Evolutionary conservation across 1,140 invertebrate genomes (phyloP).

Genomic region (Drosophila watanabei): DNA sequence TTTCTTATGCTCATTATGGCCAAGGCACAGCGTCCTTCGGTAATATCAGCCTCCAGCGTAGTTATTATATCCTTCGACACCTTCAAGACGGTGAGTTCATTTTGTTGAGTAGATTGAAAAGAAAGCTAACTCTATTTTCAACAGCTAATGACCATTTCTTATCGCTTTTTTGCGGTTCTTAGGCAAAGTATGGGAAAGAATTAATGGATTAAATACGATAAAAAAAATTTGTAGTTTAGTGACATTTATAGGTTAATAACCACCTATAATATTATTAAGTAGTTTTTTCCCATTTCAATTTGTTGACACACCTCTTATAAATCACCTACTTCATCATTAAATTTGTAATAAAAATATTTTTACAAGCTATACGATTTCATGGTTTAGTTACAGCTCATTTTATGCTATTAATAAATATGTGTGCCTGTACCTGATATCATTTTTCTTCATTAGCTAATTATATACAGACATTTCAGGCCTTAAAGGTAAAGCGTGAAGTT

Average conservation of each 20-base stretch:
- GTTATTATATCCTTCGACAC: constrained; percentile 53
- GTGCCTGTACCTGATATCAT: no score
- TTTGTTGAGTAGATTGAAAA: background rate
- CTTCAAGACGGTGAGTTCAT: constrained; percentile 44
- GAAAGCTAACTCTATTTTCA: background rate
- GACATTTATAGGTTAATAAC: no score
- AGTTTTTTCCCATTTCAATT: no score
- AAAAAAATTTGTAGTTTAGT: no score
- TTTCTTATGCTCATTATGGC: constrained; percentile 36
- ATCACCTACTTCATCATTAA: background rate
- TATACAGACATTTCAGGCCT: background rate
- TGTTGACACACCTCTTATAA: background rate
- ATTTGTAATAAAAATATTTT: background rate
- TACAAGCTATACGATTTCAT: background rate
- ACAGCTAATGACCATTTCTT: constrained; percentile 54
- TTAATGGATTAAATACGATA: background rate
- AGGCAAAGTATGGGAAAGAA: constrained; percentile 32
- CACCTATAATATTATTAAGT: no score
- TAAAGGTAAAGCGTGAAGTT: constrained; percentile 15
- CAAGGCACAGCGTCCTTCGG: constrained; percentile 32
- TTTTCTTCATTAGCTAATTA: background rate
- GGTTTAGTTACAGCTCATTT: background rate
- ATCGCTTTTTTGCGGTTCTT: constrained; percentile 43
- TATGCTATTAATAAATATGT: constrained; percentile 1
- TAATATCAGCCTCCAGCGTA: constrained; percentile 40